A percentile compares a stretch with the other conserved stretches of the same genome.
Evolutionary conservation across 2,797 vertebrate species (phyloP).

Genomic region (Chelmon rostratus): DNA sequence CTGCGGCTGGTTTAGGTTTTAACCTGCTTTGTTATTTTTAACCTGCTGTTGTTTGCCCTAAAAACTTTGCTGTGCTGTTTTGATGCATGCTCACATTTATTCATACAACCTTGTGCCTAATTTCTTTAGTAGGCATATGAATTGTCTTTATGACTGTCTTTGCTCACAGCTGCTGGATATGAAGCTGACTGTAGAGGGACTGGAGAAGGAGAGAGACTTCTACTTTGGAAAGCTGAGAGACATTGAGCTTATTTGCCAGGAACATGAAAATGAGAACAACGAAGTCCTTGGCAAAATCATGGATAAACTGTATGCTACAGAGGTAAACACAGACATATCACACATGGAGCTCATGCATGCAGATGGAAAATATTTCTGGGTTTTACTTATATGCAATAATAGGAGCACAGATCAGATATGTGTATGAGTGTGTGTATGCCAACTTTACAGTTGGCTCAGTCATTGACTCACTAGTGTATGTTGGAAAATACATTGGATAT

Average conservation of each 20-base stretch:
- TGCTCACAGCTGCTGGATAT: slow-evolving; percentile 90
- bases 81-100: neutral
- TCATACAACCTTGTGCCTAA: neutral
- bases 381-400: neutral
- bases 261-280: slow-evolving; percentile 89
- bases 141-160: neutral
- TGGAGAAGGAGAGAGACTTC: slow-evolving; percentile 98
- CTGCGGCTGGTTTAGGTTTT: too few relatives aligned
- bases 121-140: neutral
- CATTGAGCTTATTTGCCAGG: slow-evolving; percentile 98
- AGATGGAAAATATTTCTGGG: neutral
- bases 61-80: neutral
- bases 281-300: slow-evolving; percentile 90
- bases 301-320: slow-evolving; percentile 93
- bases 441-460: too few relatives aligned
- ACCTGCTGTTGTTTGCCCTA: too few relatives aligned
- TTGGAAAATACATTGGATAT: too few relatives aligned
- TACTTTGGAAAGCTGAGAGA: slow-evolving; percentile 97
- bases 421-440: neutral
- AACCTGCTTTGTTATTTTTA: too few relatives aligned
- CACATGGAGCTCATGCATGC: neutral
- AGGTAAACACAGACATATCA: slow-evolving; percentile 82
- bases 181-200: slow-evolving; percentile 93
- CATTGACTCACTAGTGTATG: too few relatives aligned
- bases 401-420: neutral